phyloP scores from a whole-genome alignment of 2,113 vertebrate species.

The Gopherus flavomarginatus region DNA sequence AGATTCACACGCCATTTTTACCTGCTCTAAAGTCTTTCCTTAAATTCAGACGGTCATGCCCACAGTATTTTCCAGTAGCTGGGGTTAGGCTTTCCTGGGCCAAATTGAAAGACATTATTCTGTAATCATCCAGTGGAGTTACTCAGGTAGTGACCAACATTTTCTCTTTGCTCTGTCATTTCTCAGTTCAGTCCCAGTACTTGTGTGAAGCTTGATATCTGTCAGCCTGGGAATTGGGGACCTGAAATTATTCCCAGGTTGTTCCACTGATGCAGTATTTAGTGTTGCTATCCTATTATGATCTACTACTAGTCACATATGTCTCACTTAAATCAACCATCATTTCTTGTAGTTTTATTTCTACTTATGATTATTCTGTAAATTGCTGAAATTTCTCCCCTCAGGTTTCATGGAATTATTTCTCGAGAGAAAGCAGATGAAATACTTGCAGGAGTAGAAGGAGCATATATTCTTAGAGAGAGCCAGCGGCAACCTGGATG shows the following conservation, averaged over 20 bases:
- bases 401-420: slow-evolving; percentile 96
- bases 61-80: accelerated
- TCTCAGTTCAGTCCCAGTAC: background rate
- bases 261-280: background rate
- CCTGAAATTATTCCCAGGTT: background rate
- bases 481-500: slow-evolving; percentile 97
- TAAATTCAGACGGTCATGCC: background rate
- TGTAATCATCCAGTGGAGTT: background rate
- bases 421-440: slow-evolving; percentile 94
- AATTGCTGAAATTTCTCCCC: slow-evolving; percentile 6
- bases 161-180: background rate
- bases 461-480: slow-evolving; percentile 96
- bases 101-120: background rate
- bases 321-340: background rate
- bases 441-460: slow-evolving; percentile 88
- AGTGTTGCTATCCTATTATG: background rate
- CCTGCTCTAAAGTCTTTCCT: background rate
- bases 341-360: background rate
- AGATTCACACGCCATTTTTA: background rate
- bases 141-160: background rate
- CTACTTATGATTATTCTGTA: background rate
- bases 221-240: background rate
- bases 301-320: background rate
- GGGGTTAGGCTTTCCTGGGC: background rate
- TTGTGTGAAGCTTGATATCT: background rate